Evolutionary conservation across 2,888 invertebrate species (phyloP).

Genomic region (Eilema caniola): DNA sequence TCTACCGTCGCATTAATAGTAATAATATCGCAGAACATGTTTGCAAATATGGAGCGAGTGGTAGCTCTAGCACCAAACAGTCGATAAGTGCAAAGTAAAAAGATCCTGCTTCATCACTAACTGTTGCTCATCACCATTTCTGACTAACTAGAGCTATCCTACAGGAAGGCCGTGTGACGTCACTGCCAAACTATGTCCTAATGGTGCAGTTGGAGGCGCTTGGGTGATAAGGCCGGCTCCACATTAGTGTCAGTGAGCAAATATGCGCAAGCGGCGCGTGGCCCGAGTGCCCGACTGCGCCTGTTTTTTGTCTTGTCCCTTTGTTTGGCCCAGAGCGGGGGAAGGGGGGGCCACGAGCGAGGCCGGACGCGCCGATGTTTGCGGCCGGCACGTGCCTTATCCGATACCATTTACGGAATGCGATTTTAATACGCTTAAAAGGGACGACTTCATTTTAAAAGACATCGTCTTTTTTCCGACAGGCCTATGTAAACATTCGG

Average conservation of each 20-base stretch:
- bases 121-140: background rate
- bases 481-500: constrained; percentile 52
- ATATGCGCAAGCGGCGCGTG: constrained; percentile 43
- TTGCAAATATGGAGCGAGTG: background rate
- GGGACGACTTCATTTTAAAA: constrained; percentile 72
- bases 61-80: too few relatives aligned
- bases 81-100: too few relatives aligned
- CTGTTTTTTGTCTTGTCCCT: constrained; percentile 42
- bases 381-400: constrained; percentile 79
- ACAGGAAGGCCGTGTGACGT: constrained; percentile 36
- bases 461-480: constrained; percentile 64
- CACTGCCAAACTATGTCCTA: constrained; percentile 46
- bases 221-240: constrained; percentile 32
- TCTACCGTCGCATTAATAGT: too few relatives aligned
- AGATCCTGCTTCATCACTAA: background rate
- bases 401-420: constrained; percentile 81
- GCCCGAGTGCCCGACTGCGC: constrained; percentile 26
- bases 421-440: constrained; percentile 79
- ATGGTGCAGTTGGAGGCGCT: constrained; percentile 35
- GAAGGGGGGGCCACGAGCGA: constrained; percentile 26
- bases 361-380: constrained; percentile 57
- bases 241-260: constrained; percentile 51
- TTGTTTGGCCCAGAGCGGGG: constrained; percentile 42
- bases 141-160: background rate
- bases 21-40: background rate